These are phyloP conservation scores for Diplazon laetatorius DNA, from an alignment of 2,888 invertebrate genomes.

Conservation along the genomic window DNA sequence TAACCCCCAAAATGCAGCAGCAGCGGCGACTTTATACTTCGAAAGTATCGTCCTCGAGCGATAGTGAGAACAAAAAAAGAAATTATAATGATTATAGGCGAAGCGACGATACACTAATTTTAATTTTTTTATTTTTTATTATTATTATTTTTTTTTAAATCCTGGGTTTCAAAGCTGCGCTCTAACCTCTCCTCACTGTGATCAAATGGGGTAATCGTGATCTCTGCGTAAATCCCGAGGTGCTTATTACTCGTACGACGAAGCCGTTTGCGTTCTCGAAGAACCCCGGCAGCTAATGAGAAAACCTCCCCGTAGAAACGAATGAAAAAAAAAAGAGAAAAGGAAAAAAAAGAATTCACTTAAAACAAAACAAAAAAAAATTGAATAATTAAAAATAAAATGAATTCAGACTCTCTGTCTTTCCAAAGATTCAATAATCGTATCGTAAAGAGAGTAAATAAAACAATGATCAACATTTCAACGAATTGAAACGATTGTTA, in stretches of 20 bases:
- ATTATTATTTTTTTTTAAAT: no score
- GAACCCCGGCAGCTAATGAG: conserved; percentile 41
- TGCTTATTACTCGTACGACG: conserved; percentile 48
- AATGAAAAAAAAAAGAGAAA: background rate
- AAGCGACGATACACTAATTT: conserved; percentile 17
- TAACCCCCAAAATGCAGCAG: conserved; percentile 50
- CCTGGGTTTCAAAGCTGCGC: conserved; percentile 39
- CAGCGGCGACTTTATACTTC: conserved; percentile 44
- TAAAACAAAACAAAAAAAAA: conserved; percentile 3
- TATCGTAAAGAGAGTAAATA: conserved; percentile 28
- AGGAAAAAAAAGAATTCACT: conserved; percentile 8
- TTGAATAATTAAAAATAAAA: conserved; percentile 16
- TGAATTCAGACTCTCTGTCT: conserved; percentile 45
- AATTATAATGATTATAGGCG: background rate
- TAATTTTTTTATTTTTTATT: conserved; percentile 2
- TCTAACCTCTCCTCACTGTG: conserved; percentile 44
- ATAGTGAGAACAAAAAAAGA: background rate
- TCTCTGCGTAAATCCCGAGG: conserved; percentile 45
- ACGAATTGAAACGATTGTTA: conserved; percentile 58
- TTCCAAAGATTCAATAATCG: conserved; percentile 57
- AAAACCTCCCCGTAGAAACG: conserved; percentile 24
- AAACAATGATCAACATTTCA: conserved; percentile 26
- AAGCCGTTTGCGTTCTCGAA: conserved; percentile 44
- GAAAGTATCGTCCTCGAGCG: conserved; percentile 20
- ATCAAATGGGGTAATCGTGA: conserved; percentile 36